Conservation (phyloP, 1,140 invertebrate genomes). For the Tribolium castaneum region DNA sequence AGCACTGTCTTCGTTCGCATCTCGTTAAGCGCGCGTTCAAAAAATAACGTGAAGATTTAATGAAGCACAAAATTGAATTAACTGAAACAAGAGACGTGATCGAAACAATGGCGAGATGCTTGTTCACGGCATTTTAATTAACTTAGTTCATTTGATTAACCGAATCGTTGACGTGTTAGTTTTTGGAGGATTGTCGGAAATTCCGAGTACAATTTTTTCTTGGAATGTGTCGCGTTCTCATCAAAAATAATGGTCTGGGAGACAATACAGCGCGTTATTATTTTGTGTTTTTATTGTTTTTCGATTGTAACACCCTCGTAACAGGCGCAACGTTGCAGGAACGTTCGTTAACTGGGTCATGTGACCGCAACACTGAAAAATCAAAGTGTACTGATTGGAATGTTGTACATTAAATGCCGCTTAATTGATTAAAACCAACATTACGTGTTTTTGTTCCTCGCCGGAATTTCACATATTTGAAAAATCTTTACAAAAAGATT, state of each 20-base stretch:
- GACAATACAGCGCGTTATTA: not conserved
- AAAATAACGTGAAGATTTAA: not conserved
- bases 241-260: not conserved
- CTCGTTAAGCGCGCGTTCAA: not conserved
- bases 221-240: not conserved
- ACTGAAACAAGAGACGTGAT: not conserved
- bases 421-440: slow-evolving; percentile 14
- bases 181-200: not conserved
- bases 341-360: slow-evolving; percentile 1
- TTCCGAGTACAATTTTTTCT: not conserved
- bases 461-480: not conserved
- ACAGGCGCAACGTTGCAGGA: not conserved
- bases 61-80: slow-evolving; percentile 13
- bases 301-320: slow-evolving; percentile 8
- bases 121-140: slow-evolving; percentile 17
- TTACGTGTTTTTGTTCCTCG: not conserved
- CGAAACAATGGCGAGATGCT: slow-evolving; percentile 4
- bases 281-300: not conserved
- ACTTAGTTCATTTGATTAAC: slow-evolving; percentile 7
- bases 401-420: not conserved
- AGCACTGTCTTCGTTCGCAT: not conserved
- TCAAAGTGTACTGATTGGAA: not conserved
- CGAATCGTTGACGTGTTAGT: not conserved
- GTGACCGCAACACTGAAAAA: not conserved
- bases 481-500: not conserved